Evolutionary conservation across 2,113 vertebrate species (phyloP).

Genomic region (Nothobranchius kuhntae): DNA sequence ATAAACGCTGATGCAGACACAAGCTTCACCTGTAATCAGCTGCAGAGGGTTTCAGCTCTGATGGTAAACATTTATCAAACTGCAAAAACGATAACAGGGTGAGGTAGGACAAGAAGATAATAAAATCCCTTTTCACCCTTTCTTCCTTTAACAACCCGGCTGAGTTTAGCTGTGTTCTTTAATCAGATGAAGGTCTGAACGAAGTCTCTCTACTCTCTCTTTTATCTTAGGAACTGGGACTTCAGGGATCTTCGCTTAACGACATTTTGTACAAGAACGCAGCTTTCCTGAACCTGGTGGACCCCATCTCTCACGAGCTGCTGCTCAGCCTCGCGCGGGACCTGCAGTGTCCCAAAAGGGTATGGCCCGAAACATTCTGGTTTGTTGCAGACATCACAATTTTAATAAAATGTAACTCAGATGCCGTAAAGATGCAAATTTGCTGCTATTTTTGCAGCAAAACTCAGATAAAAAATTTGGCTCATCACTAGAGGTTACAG

Average conservation of each 20-base stretch:
- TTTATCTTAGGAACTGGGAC: conserved; percentile 83
- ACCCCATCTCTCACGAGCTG: conserved; percentile 91
- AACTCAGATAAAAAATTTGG: no score
- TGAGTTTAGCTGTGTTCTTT: conserved; percentile 7
- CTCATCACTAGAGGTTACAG: no score
- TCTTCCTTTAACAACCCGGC: conserved; percentile 34
- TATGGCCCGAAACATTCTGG: conserved; percentile 49
- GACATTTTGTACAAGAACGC: conserved; percentile 90
- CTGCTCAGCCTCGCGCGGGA: conserved; percentile 86
- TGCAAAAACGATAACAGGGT: conserved; percentile 12
- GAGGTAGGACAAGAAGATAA: conserved; percentile 26
- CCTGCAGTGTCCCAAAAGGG: conserved; percentile 90
- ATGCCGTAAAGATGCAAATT: no score
- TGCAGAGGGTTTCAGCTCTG: neutral
- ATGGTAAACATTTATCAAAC: conserved; percentile 33
- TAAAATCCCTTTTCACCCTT: conserved; percentile 24
- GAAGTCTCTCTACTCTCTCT: neutral
- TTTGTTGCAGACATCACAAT: neutral
- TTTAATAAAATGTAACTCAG: no score
- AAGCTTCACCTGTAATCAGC: conserved; percentile 1
- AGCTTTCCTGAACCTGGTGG: conserved; percentile 89
- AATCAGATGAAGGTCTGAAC: neutral
- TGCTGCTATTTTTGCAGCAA: no score
- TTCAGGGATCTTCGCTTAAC: conserved; percentile 87
- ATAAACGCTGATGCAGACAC: neutral